phyloP scores from a whole-genome alignment of 2,888 invertebrate species.

The Lasioglossum figueresi region DNA sequence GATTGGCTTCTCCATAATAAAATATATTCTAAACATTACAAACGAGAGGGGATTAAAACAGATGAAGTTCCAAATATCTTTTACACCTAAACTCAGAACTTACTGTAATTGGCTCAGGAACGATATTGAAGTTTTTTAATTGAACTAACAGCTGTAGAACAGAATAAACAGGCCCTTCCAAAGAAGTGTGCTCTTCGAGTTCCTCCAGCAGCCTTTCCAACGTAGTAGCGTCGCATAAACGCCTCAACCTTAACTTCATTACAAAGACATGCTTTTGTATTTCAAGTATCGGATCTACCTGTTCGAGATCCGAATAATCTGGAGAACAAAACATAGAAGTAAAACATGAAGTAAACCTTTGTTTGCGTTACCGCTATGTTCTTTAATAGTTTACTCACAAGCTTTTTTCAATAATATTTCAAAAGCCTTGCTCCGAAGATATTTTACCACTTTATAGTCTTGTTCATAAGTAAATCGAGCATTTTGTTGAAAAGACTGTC shows the following conservation, averaged over 20 bases:
- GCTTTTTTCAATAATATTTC: constrained; percentile 80
- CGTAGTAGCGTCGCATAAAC: constrained; percentile 69
- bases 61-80: not conserved
- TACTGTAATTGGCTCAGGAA: constrained; percentile 71
- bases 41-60: constrained; percentile 10
- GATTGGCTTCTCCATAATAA: constrained; percentile 74
- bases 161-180: constrained; percentile 64
- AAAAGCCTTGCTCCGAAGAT: constrained; percentile 76
- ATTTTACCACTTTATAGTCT: constrained; percentile 66
- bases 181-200: constrained; percentile 55
- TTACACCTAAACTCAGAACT: constrained; percentile 11
- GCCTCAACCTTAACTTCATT: constrained; percentile 70
- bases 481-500: constrained; percentile 40
- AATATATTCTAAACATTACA: constrained; percentile 75
- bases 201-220: constrained; percentile 74
- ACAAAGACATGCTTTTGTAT: constrained; percentile 78
- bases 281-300: constrained; percentile 76
- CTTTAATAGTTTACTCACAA: not conserved
- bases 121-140: constrained; percentile 71
- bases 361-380: not conserved
- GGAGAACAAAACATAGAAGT: not conserved
- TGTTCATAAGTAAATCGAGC: constrained; percentile 50
- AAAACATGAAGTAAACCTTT: not conserved
- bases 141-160: constrained; percentile 74
- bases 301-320: constrained; percentile 45